These are phyloP conservation scores for Nycticorax nycticorax DNA, from an alignment of 2,113 vertebrate species.

Conservation along the genomic window DNA sequence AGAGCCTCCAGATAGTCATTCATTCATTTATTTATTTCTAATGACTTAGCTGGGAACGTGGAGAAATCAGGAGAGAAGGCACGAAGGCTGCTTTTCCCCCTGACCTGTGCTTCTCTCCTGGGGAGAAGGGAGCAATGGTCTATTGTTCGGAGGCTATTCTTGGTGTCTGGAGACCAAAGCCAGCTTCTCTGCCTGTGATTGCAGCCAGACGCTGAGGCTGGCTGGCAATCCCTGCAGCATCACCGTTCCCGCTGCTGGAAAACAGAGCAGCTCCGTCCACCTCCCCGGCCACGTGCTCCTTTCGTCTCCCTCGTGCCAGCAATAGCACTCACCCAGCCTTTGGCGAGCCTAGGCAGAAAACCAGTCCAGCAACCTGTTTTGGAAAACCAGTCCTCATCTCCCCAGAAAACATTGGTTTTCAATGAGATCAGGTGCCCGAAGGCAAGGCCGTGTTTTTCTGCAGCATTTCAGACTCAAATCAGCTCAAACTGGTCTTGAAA, in stretches of 20 bases:
- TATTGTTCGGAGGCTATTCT: neutral
- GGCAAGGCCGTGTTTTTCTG: neutral
- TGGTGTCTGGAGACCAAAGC: neutral
- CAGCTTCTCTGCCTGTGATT: neutral
- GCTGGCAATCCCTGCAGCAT: neutral
- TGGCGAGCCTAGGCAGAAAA: neutral
- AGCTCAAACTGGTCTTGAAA: neutral
- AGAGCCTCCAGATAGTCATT: constrained; percentile 5
- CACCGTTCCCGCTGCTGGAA: neutral
- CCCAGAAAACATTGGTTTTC: neutral
- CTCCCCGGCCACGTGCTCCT: neutral
- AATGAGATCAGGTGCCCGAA: constrained; percentile 2
- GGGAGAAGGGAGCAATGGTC: neutral
- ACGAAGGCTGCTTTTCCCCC: neutral
- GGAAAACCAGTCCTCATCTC: neutral
- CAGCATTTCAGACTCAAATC: neutral
- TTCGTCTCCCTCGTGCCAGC: neutral
- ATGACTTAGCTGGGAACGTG: neutral
- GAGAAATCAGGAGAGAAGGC: neutral
- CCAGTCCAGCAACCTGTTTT: neutral
- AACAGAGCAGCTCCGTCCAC: neutral
- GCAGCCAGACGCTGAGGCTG: fast-evolving
- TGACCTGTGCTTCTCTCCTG: neutral
- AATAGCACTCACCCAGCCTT: neutral
- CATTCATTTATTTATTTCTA: neutral